These are phyloP conservation scores for Leptopterna dolabrata DNA, from an alignment of 2,888 invertebrate species.

Conservation along the genomic window DNA sequence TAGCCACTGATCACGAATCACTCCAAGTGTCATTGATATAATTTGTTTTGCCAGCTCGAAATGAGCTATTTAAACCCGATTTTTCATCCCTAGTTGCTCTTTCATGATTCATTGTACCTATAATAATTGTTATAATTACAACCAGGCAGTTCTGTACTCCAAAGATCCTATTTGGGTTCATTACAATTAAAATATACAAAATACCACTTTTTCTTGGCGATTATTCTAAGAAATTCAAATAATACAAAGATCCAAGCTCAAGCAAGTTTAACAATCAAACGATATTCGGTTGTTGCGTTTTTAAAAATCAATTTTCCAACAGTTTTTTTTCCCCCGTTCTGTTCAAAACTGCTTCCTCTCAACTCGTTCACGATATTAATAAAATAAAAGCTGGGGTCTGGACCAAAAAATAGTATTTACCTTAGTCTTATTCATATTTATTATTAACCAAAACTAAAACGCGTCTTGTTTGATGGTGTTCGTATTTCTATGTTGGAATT, in stretches of 20 bases:
- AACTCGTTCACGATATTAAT: background rate
- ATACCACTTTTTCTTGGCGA: too few species aligned
- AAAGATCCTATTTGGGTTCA: too few species aligned
- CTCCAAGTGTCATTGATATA: too few species aligned
- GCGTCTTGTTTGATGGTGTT: slow-evolving; percentile 41
- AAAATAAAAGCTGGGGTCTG: slow-evolving; percentile 48
- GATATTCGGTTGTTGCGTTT: background rate
- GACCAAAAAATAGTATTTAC: slow-evolving; percentile 49
- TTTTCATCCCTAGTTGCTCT: too few species aligned
- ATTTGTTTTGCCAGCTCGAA: too few species aligned
- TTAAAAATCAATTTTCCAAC: background rate
- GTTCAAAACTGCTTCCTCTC: background rate
- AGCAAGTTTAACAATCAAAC: background rate
- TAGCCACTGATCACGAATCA: too few species aligned
- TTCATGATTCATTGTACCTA: too few species aligned
- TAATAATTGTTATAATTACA: too few species aligned
- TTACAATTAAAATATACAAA: too few species aligned
- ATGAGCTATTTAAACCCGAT: too few species aligned
- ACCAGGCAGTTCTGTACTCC: too few species aligned
- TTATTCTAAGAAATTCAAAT: background rate
- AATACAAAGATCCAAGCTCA: background rate
- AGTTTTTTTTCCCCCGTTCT: background rate
- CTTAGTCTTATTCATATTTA: slow-evolving; percentile 46
- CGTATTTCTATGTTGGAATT: slow-evolving; percentile 40
- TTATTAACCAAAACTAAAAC: slow-evolving; percentile 14